Evolutionary conservation across 1,140 invertebrate species (phyloP).

Genomic region (Bombus superbus): DNA sequence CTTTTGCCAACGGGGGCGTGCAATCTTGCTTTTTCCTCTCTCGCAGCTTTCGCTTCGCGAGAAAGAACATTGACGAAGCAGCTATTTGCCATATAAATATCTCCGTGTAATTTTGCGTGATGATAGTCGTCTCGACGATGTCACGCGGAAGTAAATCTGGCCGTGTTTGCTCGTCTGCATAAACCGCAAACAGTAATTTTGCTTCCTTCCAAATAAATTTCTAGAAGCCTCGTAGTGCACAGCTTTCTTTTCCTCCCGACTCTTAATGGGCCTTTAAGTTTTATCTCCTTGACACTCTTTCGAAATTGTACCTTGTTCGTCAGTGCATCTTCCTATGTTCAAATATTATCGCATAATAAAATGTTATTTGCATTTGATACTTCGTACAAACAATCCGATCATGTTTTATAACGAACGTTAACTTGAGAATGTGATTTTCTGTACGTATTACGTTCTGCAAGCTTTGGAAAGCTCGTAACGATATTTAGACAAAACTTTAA

Average conservation of each 20-base stretch:
- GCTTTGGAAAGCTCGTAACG: no score
- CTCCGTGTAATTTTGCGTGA: constrained; percentile 55
- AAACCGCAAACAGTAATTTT: constrained; percentile 50
- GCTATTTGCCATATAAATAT: constrained; percentile 64
- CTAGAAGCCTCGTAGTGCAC: neutral
- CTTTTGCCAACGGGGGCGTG: constrained; percentile 15
- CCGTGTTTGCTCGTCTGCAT: constrained; percentile 47
- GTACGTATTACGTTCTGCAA: no score
- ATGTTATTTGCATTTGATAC: neutral
- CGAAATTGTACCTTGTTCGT: neutral
- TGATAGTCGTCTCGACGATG: constrained; percentile 18
- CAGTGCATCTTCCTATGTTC: neutral
- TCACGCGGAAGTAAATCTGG: constrained; percentile 55
- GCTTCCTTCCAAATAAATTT: constrained; percentile 21
- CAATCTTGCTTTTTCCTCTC: neutral
- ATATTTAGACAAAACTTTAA: no score
- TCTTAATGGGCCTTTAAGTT: neutral
- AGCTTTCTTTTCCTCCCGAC: neutral
- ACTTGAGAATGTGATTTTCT: no score
- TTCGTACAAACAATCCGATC: neutral
- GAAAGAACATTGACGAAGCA: constrained; percentile 25
- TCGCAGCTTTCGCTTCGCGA: neutral
- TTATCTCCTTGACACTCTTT: neutral
- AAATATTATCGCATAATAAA: neutral
- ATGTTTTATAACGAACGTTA: neutral